Conservation (phyloP, 2,113 vertebrate genomes). For the Nothocercus nigrocapillus region DNA sequence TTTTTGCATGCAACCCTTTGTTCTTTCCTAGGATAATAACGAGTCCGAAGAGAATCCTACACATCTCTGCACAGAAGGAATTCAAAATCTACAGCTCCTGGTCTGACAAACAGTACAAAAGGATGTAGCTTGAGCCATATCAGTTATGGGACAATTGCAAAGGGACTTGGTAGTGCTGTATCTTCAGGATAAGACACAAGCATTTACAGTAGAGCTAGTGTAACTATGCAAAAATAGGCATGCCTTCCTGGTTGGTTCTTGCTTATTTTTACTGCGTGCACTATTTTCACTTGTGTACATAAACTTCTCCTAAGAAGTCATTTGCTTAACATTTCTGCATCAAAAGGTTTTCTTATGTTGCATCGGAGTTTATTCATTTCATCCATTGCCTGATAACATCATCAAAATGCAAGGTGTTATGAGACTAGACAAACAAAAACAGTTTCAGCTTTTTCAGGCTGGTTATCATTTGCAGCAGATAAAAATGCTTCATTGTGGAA, state of each 20-base stretch:
- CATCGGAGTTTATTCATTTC: background rate
- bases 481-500: background rate
- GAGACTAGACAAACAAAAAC: background rate
- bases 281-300: background rate
- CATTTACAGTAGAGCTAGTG: background rate
- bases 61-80: background rate
- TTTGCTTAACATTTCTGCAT: background rate
- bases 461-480: background rate
- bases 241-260: background rate
- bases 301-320: background rate
- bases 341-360: background rate
- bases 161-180: background rate
- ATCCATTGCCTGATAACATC: background rate
- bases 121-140: rapidly evolving
- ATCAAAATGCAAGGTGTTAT: background rate
- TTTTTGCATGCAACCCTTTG: background rate
- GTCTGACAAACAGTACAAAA: background rate
- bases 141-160: background rate
- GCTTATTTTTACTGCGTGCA: background rate
- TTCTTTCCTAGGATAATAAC: background rate
- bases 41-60: background rate
- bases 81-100: background rate
- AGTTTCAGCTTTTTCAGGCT: background rate
- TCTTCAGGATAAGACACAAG: background rate
- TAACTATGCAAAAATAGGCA: background rate